Conservation (phyloP, 2,113 vertebrate genomes). For the Macrotus californicus region DNA sequence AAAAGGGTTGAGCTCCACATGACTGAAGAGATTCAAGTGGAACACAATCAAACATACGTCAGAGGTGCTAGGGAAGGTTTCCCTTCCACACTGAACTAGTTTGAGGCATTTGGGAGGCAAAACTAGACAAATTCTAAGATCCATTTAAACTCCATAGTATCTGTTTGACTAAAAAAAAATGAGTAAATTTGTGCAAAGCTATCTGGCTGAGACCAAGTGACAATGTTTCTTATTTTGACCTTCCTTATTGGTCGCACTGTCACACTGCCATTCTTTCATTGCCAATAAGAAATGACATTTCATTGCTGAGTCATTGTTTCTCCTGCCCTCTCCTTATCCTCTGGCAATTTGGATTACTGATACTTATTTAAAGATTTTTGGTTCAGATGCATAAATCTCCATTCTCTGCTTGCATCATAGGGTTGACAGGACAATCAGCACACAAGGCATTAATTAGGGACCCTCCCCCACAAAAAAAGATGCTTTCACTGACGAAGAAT, state of each 20-base stretch:
- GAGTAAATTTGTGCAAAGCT: neutral
- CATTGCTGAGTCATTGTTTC: neutral
- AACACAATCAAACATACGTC: neutral
- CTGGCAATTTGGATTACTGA: neutral
- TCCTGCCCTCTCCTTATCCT: neutral
- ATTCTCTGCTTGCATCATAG: neutral
- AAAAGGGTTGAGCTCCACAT: accelerated
- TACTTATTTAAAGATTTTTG: neutral
- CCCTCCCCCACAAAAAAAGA: neutral
- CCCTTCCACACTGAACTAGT: neutral
- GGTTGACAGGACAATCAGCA: neutral
- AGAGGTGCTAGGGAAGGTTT: neutral
- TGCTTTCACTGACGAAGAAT: neutral
- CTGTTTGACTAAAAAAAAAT: neutral
- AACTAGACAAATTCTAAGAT: neutral
- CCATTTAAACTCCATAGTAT: neutral
- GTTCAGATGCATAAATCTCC: neutral
- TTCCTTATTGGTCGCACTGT: neutral
- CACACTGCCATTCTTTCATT: neutral
- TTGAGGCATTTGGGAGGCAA: neutral
- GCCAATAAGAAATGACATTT: neutral
- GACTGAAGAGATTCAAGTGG: neutral
- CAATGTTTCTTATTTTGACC: neutral
- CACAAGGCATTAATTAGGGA: neutral
- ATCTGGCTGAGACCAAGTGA: neutral